Evolutionary conservation across 2,113 vertebrate species (phyloP), one percentile per base, ranked within the genome.

Genomic region (Grammomys surdaster): DNA sequence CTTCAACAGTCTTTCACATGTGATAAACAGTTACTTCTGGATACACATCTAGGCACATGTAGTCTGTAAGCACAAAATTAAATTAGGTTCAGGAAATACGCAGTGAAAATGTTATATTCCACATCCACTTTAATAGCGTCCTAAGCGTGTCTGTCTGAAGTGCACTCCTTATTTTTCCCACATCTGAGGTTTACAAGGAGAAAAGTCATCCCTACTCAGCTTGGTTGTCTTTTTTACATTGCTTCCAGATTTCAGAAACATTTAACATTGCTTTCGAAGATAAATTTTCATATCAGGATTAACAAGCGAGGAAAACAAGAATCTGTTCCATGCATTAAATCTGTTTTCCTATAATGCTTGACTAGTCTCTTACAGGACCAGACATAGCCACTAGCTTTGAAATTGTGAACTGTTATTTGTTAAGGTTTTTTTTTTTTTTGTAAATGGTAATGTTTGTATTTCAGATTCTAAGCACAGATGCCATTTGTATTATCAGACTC

Each of bases 381-480:
- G 69, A 86, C 91, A 87, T 80, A 91, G 92, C 90, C 26, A 91
- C 56, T 65, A 58, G 54, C 43, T 88, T 43, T 93, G 77, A 96
- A 94, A 86, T 76, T 95, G 73, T 94, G 94, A 96, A 22, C 24
- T 70, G 78, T 70, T 90, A 19, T 90, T 77, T 56, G 40, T 58
- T 89, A 77, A 36, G 13, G 3, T 40, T 97, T 96, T 96, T 95
- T 97, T 96, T 96, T 95, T 87, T 90, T 75, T 94, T 91, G 93
- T 36, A 93, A 93, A 43, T 88, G 56, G 17, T 82, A 94, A 90
- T 93, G 93, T 93, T 96, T 97, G 84, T 77, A 90, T 93, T 46
- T 36, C 26, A 85, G n/a, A n/a, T 96, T n/a, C 78, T 51, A 87
- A 86, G 33, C 86, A 36, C 33, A 75, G 67, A 43, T 51, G 48